A percentile compares a stretch with the other conserved stretches of the same genome.
These are phyloP conservation scores for Mastigias papua DNA, from an alignment of 30 jellyfish, hydroid and myxozoan species.

Conservation along the genomic window DNA sequence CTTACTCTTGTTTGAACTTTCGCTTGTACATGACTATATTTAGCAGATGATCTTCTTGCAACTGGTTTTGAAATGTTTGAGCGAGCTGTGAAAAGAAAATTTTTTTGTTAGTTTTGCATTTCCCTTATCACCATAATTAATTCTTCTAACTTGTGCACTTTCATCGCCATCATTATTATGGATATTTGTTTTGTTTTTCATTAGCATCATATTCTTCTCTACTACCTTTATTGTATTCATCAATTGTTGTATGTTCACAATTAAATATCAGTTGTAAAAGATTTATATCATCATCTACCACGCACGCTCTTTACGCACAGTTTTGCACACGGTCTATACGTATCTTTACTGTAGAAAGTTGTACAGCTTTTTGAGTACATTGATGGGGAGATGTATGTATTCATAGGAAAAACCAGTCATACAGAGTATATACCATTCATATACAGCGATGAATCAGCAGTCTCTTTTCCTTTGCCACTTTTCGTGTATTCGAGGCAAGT, in stretches of 20 bases:
- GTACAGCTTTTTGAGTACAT: too few relatives aligned
- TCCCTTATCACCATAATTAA: neutral
- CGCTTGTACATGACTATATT: slow-evolving; percentile 97
- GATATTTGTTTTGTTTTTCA: neutral
- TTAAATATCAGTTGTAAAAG: too few relatives aligned
- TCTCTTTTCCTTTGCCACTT: slow-evolving; percentile 24
- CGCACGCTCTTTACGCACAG: too few relatives aligned
- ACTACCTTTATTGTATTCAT: neutral
- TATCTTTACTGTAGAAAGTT: too few relatives aligned
- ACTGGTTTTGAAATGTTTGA: slow-evolving; percentile 49
- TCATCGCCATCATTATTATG: neutral
- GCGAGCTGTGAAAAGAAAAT: too few relatives aligned
- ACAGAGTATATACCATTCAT: slow-evolving; percentile 39
- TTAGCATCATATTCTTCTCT: neutral
- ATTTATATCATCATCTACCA: too few relatives aligned
- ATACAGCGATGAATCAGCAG: neutral
- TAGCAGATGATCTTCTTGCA: slow-evolving; percentile 50
- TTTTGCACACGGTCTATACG: too few relatives aligned
- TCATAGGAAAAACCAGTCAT: neutral
- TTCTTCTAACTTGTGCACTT: too few relatives aligned
- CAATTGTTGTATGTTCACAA: too few relatives aligned
- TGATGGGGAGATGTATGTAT: too few relatives aligned
- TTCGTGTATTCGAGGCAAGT: slow-evolving; percentile 24
- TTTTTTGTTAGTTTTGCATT: too few relatives aligned
- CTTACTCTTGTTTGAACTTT: slow-evolving; percentile 94